A percentile compares a stretch with the other conserved stretches of the same genome.
phyloP scores from a whole-genome alignment of 2,113 vertebrate species.

The Cyanocitta stelleri region DNA sequence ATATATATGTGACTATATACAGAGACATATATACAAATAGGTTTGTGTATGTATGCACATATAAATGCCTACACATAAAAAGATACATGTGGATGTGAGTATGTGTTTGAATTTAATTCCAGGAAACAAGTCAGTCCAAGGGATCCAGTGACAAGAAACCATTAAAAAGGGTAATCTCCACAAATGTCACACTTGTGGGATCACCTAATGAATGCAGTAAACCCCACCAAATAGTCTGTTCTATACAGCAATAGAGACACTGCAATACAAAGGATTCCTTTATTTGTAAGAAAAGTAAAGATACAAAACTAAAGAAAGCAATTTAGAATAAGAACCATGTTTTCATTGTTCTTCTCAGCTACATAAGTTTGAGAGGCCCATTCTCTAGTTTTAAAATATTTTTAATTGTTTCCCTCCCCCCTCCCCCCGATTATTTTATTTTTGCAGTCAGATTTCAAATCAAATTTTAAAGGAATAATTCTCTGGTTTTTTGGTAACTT shows the following conservation, averaged over 20 bases:
- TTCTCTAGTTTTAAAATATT: not conserved
- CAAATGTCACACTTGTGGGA: not conserved
- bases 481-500: not conserved
- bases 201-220: not conserved
- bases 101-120: not conserved
- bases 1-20: not conserved
- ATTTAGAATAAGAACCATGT: not conserved
- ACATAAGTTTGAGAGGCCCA: rapidly evolving
- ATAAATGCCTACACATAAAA: not conserved
- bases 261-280: not conserved
- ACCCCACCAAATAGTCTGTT: not conserved
- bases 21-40: no score
- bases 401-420: not conserved
- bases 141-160: not conserved
- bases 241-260: not conserved
- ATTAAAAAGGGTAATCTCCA: not conserved
- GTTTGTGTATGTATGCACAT: no score
- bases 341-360: not conserved
- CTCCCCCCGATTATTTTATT: not conserved
- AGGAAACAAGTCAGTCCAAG: not conserved
- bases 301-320: not conserved
- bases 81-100: not conserved
- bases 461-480: not conserved
- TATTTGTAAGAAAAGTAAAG: not conserved
- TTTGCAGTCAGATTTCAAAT: not conserved